These are phyloP conservation scores for Neoniphon sammara DNA, from an alignment of 2,797 vertebrate species.

Conservation along the genomic window DNA sequence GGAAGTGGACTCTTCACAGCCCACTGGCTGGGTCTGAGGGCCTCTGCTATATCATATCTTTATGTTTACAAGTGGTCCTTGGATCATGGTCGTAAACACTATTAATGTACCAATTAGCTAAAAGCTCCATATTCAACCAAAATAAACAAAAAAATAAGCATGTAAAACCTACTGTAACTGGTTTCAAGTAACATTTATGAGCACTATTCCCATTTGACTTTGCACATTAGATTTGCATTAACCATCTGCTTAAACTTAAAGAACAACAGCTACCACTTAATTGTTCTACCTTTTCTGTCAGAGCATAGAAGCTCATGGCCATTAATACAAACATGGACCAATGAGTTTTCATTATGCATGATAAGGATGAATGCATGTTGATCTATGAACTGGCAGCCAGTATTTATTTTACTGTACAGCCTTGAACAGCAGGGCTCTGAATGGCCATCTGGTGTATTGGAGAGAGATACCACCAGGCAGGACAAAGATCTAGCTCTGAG, in stretches of 20 bases:
- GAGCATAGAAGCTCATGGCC: neutral
- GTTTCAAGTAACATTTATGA: neutral
- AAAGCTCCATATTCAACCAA: neutral
- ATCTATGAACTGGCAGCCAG: slow-evolving; percentile 18
- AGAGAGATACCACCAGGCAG: slow-evolving; percentile 10
- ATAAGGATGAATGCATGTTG: slow-evolving; percentile 40
- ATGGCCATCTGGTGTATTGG: slow-evolving; percentile 53
- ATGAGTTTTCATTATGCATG: slow-evolving; percentile 46
- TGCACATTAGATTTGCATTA: neutral
- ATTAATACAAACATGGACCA: slow-evolving; percentile 19
- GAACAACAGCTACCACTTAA: neutral
- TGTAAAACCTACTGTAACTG: neutral
- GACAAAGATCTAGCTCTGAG: slow-evolving; percentile 5
- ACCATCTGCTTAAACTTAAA: neutral
- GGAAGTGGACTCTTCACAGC: slow-evolving; percentile 51
- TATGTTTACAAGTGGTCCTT: slow-evolving; percentile 3
- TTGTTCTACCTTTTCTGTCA: slow-evolving; percentile 12
- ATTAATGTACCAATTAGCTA: neutral
- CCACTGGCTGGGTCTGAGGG: slow-evolving; percentile 30
- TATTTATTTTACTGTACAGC: slow-evolving; percentile 30
- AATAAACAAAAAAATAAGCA: neutral
- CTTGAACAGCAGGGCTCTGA: slow-evolving; percentile 46
- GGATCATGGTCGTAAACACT: slow-evolving; percentile 6
- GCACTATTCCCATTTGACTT: neutral
- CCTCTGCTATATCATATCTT: slow-evolving; percentile 36